Percentiles rank a stretch among this genome's conserved stretches.
phyloP scores from a whole-genome alignment of 1,140 invertebrate species.

The Heliconius melpomene region DNA sequence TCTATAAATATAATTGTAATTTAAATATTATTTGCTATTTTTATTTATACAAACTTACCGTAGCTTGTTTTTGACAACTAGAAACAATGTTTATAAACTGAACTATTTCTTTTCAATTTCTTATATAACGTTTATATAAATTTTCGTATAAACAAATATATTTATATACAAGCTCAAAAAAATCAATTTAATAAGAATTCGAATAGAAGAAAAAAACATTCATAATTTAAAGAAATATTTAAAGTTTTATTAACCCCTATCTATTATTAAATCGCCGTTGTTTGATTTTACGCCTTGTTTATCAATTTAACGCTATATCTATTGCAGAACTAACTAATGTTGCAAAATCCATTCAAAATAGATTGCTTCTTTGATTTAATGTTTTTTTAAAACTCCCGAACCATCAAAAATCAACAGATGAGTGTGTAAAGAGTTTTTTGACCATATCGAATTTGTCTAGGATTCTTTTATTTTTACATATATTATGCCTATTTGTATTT shows the following conservation, averaged over 20 bases:
- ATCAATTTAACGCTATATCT: background rate
- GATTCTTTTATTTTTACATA: background rate
- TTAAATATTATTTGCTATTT: background rate
- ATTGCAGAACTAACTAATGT: conserved; percentile 6
- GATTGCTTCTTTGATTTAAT: conserved; percentile 17
- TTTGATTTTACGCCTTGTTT: background rate
- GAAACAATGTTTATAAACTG: too few species aligned
- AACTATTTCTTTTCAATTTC: too few species aligned
- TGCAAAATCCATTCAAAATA: conserved; percentile 15
- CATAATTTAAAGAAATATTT: background rate
- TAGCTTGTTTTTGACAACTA: too few species aligned
- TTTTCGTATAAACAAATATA: too few species aligned
- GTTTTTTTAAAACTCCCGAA: background rate
- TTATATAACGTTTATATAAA: too few species aligned
- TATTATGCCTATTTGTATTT: background rate
- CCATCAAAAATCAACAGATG: conserved; percentile 16
- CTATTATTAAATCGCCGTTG: background rate
- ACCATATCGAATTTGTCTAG: conserved; percentile 4
- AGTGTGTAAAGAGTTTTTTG: conserved; percentile 17
- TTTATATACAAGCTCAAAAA: too few species aligned
- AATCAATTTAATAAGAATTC: too few species aligned
- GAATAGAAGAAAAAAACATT: too few species aligned
- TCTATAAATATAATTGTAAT: background rate
- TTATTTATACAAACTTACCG: background rate
- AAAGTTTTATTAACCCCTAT: background rate